Conservation (phyloP, 2,797 vertebrate species). For the Falco novaeseelandiae region DNA sequence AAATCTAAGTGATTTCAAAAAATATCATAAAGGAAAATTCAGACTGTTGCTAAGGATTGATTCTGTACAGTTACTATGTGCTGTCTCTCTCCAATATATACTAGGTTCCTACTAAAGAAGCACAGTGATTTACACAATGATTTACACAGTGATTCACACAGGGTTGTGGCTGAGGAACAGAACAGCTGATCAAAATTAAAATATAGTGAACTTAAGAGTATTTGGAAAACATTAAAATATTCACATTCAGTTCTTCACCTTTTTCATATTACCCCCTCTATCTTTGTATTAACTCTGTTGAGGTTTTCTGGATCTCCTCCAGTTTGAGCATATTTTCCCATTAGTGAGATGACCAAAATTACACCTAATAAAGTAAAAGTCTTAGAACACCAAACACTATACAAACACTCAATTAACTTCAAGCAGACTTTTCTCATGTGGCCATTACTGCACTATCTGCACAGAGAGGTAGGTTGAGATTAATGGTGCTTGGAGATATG, state of each 20-base stretch:
- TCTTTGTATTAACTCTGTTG: not conserved
- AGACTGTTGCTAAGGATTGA: not conserved
- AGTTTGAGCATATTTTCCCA: not conserved
- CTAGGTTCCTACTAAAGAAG: not conserved
- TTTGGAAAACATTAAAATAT: not conserved
- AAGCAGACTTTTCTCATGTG: not conserved
- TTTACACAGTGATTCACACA: not conserved
- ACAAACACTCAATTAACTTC: conserved; percentile 27
- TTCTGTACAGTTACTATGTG: not conserved
- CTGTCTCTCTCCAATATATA: not conserved
- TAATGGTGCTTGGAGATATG: conserved; percentile 2
- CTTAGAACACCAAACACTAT: not conserved
- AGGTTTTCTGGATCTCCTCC: not conserved
- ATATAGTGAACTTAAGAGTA: not conserved
- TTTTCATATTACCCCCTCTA: not conserved
- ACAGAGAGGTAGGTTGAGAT: not conserved
- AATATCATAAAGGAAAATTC: not conserved
- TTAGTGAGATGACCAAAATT: conserved; percentile 5
- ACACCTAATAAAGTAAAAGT: not conserved
- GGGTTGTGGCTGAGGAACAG: not conserved
- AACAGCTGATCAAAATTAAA: not conserved
- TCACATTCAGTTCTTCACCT: not conserved
- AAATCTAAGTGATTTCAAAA: conserved; percentile 19
- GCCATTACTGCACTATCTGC: not conserved
- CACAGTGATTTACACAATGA: not conserved